These are phyloP conservation scores for Kuschelorhynchus macadamiae DNA, from an alignment of 2,888 invertebrate genomes.

Conservation along the genomic window DNA sequence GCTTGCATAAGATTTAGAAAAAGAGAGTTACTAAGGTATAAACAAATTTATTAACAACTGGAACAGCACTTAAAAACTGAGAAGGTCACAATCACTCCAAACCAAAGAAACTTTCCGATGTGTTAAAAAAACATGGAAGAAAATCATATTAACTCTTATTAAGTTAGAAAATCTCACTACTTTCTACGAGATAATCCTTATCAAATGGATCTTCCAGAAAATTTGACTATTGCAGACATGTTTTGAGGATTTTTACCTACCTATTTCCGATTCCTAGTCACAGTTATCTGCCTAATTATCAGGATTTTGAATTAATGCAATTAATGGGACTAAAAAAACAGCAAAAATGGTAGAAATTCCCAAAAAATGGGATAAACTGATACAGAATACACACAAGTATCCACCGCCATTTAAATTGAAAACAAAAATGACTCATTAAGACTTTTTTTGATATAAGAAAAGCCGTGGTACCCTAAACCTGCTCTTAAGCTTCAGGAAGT, in stretches of 20 bases:
- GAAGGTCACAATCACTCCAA: no score
- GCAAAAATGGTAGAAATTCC: conserved; percentile 4
- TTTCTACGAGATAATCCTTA: conserved; percentile 13
- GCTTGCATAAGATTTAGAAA: no score
- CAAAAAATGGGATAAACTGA: conserved; percentile 9
- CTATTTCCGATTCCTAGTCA: conserved; percentile 42
- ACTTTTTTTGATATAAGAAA: conserved; percentile 12
- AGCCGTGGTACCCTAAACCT: conserved; percentile 2
- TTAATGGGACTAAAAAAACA: conserved; percentile 16
- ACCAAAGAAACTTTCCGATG: no score
- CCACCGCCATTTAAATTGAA: conserved; percentile 17
- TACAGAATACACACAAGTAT: conserved; percentile 11
- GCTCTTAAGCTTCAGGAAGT: not conserved
- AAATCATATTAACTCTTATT: conserved; percentile 19
- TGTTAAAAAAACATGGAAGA: not conserved
- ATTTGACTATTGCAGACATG: conserved; percentile 15
- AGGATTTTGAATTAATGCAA: conserved; percentile 33
- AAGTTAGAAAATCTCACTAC: conserved; percentile 20
- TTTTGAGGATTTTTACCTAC: conserved; percentile 40
- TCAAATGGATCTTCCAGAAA: conserved; percentile 18
- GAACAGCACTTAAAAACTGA: no score
- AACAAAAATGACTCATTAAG: conserved; percentile 3
- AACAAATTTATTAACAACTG: no score
- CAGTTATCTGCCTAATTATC: conserved; percentile 39
- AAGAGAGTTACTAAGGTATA: no score